Evolutionary conservation across 2,888 invertebrate genomes (phyloP).

Genomic region (Blomia tropicalis): DNA sequence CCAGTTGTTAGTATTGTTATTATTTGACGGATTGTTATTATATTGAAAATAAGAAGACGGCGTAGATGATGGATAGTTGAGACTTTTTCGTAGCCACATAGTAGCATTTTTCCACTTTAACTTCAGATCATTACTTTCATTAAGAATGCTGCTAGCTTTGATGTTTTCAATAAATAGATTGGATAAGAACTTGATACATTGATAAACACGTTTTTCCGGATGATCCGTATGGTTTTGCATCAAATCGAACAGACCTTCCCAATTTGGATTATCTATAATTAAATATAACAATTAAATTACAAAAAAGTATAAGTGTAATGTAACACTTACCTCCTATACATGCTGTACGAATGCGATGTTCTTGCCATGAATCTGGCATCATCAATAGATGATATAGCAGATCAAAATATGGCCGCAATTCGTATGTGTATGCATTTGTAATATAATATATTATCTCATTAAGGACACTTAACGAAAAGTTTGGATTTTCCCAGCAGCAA

Average conservation of each 20-base stretch:
- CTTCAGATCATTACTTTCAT: slow-evolving; percentile 57
- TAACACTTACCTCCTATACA: slow-evolving; percentile 47
- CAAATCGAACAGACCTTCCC: slow-evolving; percentile 81
- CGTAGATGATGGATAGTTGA: neutral
- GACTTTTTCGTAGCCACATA: slow-evolving; percentile 59
- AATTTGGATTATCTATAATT: slow-evolving; percentile 55
- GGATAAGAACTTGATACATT: slow-evolving; percentile 88
- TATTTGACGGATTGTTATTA: neutral
- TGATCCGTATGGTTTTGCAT: slow-evolving; percentile 79
- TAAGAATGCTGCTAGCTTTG: slow-evolving; percentile 60
- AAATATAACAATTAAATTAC: slow-evolving; percentile 12
- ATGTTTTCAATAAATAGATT: slow-evolving; percentile 70
- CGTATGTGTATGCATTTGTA: slow-evolving; percentile 74
- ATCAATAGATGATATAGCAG: slow-evolving; percentile 66
- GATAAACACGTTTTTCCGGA: slow-evolving; percentile 90
- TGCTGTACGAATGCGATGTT: slow-evolving; percentile 79
- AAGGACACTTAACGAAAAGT: slow-evolving; percentile 71
- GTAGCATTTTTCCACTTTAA: slow-evolving; percentile 75
- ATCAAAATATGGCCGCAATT: slow-evolving; percentile 78
- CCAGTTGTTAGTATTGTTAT: slow-evolving; percentile 68
- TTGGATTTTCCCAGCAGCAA: slow-evolving; percentile 91
- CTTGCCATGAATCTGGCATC: slow-evolving; percentile 90
- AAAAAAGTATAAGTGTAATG: no score
- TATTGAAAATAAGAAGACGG: neutral
- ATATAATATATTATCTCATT: slow-evolving; percentile 73